These are phyloP conservation scores for Anthopleura xanthogrammica DNA, from an alignment of 92 coral and sea anemone genomes.

Conservation along the genomic window DNA sequence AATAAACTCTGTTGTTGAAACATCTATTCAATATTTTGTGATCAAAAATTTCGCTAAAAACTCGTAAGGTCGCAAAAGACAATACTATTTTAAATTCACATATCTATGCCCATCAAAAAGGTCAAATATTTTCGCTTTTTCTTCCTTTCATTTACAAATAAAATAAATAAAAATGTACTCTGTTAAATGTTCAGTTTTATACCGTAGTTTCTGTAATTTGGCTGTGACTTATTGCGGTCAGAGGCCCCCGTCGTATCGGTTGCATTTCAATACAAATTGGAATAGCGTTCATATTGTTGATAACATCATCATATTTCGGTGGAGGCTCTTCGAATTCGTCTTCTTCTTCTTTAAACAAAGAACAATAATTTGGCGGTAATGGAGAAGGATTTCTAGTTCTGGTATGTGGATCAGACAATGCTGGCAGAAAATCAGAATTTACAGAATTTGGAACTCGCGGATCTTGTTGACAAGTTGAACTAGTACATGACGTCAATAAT, in stretches of 20 bases:
- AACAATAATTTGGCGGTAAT: slow-evolving; percentile 26
- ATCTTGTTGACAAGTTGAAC: not conserved
- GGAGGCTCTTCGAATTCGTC: slow-evolving; percentile 27
- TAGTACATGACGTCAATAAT: not conserved
- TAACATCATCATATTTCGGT: slow-evolving; percentile 40
- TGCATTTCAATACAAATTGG: slow-evolving; percentile 25
- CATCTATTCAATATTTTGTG: too few relatives aligned
- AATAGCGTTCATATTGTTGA: not conserved
- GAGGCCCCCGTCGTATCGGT: not conserved
- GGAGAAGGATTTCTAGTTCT: not conserved
- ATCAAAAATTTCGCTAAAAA: too few relatives aligned
- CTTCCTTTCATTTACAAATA: not conserved
- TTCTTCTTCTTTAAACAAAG: slow-evolving; percentile 19
- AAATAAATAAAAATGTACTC: not conserved
- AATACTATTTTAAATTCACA: too few relatives aligned
- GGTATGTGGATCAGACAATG: not conserved
- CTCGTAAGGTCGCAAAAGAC: too few relatives aligned
- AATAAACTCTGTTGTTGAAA: too few relatives aligned
- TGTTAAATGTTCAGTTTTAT: not conserved
- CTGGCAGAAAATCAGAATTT: slow-evolving; percentile 13
- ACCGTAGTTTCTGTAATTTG: slow-evolving; percentile 11
- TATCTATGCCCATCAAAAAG: too few relatives aligned
- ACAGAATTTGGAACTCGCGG: not conserved
- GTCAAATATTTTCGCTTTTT: too few relatives aligned
- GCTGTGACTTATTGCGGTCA: not conserved